phyloP scores from a whole-genome alignment of 2,888 invertebrate genomes.

The Prosopocoilus inquinatus region DNA sequence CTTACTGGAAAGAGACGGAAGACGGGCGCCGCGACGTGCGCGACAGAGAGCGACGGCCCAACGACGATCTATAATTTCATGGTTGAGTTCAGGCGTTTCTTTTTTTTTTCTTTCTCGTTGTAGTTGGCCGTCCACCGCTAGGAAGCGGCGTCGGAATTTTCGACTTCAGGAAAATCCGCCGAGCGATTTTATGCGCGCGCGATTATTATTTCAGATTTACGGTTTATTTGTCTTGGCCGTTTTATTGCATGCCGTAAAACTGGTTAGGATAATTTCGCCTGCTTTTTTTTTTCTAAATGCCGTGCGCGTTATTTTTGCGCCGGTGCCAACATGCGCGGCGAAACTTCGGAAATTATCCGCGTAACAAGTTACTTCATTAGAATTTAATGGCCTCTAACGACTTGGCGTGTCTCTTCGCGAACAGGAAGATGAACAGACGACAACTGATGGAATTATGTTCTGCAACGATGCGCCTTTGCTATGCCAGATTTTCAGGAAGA shows the following conservation, averaged over 20 bases:
- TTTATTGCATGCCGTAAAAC: neutral
- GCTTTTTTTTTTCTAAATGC: too few species aligned
- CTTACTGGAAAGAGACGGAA: neutral
- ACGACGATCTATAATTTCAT: constrained; percentile 21
- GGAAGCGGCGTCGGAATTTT: neutral
- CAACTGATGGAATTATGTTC: too few species aligned
- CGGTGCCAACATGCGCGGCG: too few species aligned
- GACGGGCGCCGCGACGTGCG: neutral
- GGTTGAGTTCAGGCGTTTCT: constrained; percentile 16
- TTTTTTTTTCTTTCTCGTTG: constrained; percentile 4
- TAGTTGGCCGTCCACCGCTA: constrained; percentile 1
- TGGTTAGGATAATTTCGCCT: neutral
- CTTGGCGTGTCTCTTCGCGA: too few species aligned
- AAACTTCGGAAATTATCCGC: too few species aligned
- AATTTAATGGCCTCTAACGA: too few species aligned
- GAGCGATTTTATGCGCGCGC: neutral
- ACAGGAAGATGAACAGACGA: too few species aligned
- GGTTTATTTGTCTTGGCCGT: constrained; percentile 1
- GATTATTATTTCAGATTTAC: neutral
- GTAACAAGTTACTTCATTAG: too few species aligned
- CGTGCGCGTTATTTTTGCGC: too few species aligned
- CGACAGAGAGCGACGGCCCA: neutral
- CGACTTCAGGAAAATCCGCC: neutral
- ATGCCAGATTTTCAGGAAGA: too few species aligned
- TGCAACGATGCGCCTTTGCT: too few species aligned